Base-by-base conservation (phyloP, 2,888 invertebrate genomes). In the Lepidocyrtinus sp. region DNA sequence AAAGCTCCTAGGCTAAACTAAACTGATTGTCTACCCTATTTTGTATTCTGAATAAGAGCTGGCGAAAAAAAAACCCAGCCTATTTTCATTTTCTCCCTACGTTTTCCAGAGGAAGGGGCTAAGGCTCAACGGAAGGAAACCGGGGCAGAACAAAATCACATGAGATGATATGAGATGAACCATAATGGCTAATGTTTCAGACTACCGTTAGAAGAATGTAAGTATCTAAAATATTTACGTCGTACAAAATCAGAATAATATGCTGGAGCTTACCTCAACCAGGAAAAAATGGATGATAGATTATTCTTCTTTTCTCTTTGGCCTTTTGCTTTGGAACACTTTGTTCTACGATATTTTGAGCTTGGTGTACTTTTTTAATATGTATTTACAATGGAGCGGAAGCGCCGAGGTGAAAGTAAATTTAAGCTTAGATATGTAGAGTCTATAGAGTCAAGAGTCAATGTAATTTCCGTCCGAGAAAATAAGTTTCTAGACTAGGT, bases 1-100 rank as follows among this genome's bases (percentile, higher is more conserved):
- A 36, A 50, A 17, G 50, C 50, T 50, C 2, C 36, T 59, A 70
- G 70, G 70, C 27, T 70, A 70, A 70, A n/a, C n/a, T n/a, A n/a
- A n/a, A 70, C 70, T 70, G 70, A 70, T 70, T 70, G 70, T 70
- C 70, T 70, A 61, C 27, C 36, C 27, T 65, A 45, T 26, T 65
- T 65, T 65, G 36, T 65, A 65, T 65, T 65, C 65, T 65, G 65
- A 65, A 62, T 62, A 62, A 22, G 27, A 45, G 27, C 27, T 19
- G n/a, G n/a, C n/a, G 50, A 12, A 12, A 17, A 50, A 50, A n/a
- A n/a, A n/a, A n/a, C n/a, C n/a, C n/a, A n/a, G 15, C 50, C 15
- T 17, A 50, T 50, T 50, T 50, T 50, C 50, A 50, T 50, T 50
- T 50, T 50, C 17, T 50, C 50, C 2, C 50, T 50, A n/a, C 50